These are phyloP conservation scores for Enteromius radiatus DNA, from an alignment of 2,797 vertebrate species.

Conservation along the genomic window DNA sequence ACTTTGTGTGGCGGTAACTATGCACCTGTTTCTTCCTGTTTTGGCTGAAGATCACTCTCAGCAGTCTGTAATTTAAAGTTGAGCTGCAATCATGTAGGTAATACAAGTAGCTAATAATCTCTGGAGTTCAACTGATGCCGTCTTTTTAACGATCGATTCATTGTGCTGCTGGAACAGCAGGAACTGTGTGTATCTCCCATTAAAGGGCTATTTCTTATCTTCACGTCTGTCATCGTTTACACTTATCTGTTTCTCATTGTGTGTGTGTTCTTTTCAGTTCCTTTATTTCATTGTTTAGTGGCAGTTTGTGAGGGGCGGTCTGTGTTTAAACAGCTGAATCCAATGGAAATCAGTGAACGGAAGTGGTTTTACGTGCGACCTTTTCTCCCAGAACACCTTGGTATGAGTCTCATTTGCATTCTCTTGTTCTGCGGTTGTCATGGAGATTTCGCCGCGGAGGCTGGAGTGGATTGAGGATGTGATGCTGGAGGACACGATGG, in stretches of 20 bases:
- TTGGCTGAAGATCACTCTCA: not conserved
- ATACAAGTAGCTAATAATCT: not conserved
- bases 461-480: conserved; percentile 25
- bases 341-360: conserved; percentile 25
- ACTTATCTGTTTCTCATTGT: not conserved
- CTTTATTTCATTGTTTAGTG: not conserved
- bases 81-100: not conserved
- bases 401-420: conserved; percentile 50
- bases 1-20: not conserved
- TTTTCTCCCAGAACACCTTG: conserved; percentile 50
- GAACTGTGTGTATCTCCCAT: not conserved
- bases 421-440: conserved; percentile 49
- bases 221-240: not conserved
- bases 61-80: not conserved
- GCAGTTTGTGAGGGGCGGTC: not conserved
- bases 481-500: conserved; percentile 16
- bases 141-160: conserved; percentile 1
- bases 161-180: not conserved
- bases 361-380: conserved; percentile 38
- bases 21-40: conserved; percentile 11
- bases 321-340: conserved; percentile 17
- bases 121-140: conserved; percentile 16
- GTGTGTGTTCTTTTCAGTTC: not conserved
- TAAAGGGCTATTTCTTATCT: conserved; percentile 1
- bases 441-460: conserved; percentile 35